Percentiles rank a stretch among this genome's conserved stretches.
These are phyloP conservation scores for Scartelaos histophorus DNA, from an alignment of 2,113 vertebrate genomes.

Conservation along the genomic window DNA sequence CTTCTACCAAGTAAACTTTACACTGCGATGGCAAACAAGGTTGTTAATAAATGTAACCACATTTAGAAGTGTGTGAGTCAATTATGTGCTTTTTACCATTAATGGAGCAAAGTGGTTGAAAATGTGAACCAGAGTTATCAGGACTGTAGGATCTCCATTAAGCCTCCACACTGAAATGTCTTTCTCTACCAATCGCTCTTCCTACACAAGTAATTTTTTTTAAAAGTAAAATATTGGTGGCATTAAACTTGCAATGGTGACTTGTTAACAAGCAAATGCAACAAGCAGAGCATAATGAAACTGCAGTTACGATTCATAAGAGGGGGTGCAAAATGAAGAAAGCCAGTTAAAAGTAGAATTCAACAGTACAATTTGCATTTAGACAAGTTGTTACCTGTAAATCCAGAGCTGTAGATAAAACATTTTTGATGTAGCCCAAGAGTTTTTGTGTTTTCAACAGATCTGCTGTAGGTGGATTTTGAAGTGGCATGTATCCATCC, in stretches of 20 bases:
- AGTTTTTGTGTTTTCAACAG: constrained; percentile 86
- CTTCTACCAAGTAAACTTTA: constrained; percentile 96
- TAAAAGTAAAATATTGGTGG: background rate
- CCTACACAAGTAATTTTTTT: constrained; percentile 67
- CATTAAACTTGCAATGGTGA: background rate
- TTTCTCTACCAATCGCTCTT: constrained; percentile 85
- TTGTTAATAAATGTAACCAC: background rate
- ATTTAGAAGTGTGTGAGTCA: background rate
- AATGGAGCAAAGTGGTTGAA: constrained; percentile 93
- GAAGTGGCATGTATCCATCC: constrained; percentile 89
- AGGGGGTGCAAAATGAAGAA: background rate
- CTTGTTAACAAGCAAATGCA: background rate
- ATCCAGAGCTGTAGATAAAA: constrained; percentile 85
- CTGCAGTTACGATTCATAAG: background rate
- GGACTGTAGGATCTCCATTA: constrained; percentile 87
- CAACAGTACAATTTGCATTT: background rate
- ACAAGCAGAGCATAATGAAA: background rate
- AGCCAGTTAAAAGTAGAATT: background rate
- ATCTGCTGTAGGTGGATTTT: constrained; percentile 86
- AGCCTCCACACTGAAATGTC: constrained; percentile 83
- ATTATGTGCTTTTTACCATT: constrained; percentile 81
- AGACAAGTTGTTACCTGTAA: constrained; percentile 55
- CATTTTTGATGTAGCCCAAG: constrained; percentile 86
- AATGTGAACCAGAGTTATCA: constrained; percentile 90
- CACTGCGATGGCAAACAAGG: constrained; percentile 73